These are phyloP conservation scores for Chlorops oryzae DNA, from an alignment of 1,140 invertebrate species.

Conservation along the genomic window DNA sequence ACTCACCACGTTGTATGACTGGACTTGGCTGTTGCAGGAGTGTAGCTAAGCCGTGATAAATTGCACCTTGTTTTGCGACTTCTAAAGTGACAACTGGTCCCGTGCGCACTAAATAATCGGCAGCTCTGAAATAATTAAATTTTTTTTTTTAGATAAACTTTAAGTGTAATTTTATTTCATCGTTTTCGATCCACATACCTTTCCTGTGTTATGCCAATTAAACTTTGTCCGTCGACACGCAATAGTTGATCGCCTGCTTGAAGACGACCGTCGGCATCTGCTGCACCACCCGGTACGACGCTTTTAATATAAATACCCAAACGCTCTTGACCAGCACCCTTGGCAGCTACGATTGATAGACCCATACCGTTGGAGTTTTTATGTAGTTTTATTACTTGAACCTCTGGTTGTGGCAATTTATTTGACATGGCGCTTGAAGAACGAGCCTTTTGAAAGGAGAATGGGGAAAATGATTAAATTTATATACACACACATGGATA, in stretches of 20 bases:
- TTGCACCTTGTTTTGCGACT: constrained; percentile 93
- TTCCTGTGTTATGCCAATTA: constrained; percentile 96
- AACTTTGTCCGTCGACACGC: constrained; percentile 93
- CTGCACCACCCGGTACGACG: constrained; percentile 91
- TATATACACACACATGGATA: too few species aligned
- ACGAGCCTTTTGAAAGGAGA: constrained; percentile 49
- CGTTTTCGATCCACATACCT: constrained; percentile 51
- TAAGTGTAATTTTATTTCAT: neutral
- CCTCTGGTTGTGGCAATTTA: constrained; percentile 54
- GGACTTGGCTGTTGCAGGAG: constrained; percentile 86
- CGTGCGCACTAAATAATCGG: constrained; percentile 90
- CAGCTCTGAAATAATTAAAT: constrained; percentile 59
- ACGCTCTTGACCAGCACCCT: constrained; percentile 64
- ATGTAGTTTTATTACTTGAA: constrained; percentile 81
- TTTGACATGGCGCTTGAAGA: constrained; percentile 55
- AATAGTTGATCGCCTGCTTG: constrained; percentile 95
- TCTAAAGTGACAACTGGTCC: constrained; percentile 89
- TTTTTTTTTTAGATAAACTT: neutral
- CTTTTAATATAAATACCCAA: constrained; percentile 97
- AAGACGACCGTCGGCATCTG: constrained; percentile 87
- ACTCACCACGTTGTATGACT: constrained; percentile 72
- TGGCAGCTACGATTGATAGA: constrained; percentile 87
- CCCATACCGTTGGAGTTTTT: constrained; percentile 91
- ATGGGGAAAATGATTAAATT: constrained; percentile 3
- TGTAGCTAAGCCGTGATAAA: constrained; percentile 92